Base-by-base conservation (phyloP, 2,113 vertebrate species). In the Neoarius graeffei region DNA sequence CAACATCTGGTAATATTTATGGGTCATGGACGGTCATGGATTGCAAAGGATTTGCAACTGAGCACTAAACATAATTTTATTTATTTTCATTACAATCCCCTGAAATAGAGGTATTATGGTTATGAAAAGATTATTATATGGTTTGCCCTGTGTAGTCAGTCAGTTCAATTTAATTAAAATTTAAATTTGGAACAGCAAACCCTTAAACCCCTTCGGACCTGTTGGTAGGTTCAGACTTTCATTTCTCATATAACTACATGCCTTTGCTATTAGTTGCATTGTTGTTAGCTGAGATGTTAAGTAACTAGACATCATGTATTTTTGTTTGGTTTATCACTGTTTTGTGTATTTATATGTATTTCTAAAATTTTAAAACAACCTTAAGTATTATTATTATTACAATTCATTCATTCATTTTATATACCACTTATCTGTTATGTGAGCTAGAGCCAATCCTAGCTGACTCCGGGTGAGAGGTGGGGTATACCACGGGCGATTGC, bases 1-100 rank as follows among this genome's bases (percentile, higher is more conserved):
- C 50, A 23, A 52, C 66, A 84, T 71, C 52, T 71, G 83, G 66
- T 73, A 35, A 35, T 71, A 71, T 84, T 56, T 71, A 57, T 56
- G 42, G 64, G 23, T 69, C 20, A 69, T 1, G n/a, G 54, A 85
- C 14, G 25, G 57, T 20, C 64, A 69, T 19, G 60, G 66, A 84
- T 59, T 42, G 5, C 27, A 73, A 59, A 42, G 30, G 57, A 82
- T 82, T 62, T 62, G 19, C 30, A 82, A 25, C 35, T 11, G 3
- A 82, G 80, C 10, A 62, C 64, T 69, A 56, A 57, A 20, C 67
- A 73, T 13, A 20, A 0, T 15, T 59, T 67, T 84, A 54, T 50
- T 84, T 19, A 52, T 67, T 74, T 57, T 57, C 56, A 57, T 57
- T 57, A 57, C 56, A 57, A 13, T 57, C 9, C 23, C 20, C 74